Conservation (phyloP, 1,140 invertebrate species). For the Drosophila dunni region DNA sequence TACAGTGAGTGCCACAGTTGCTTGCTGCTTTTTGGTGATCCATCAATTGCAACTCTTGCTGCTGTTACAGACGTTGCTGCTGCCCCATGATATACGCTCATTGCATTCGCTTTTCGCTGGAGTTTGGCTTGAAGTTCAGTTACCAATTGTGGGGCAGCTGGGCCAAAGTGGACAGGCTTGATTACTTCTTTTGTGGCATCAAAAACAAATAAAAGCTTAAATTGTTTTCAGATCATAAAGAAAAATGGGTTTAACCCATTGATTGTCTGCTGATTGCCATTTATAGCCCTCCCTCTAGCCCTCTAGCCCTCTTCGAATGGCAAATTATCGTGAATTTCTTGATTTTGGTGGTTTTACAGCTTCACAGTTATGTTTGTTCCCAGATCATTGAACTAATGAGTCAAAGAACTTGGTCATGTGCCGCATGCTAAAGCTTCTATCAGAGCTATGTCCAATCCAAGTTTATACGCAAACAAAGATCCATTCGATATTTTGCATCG, state of each 20-base stretch:
- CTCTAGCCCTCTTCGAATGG: slow-evolving; percentile 10
- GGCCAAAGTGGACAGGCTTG: slow-evolving; percentile 33
- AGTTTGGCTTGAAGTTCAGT: slow-evolving; percentile 39
- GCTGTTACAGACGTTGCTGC: slow-evolving; percentile 18
- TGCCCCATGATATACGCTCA: slow-evolving; percentile 71
- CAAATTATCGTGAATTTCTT: slow-evolving; percentile 34
- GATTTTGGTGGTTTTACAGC: slow-evolving; percentile 73
- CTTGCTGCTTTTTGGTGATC: slow-evolving; percentile 73
- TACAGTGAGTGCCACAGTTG: slow-evolving; percentile 10
- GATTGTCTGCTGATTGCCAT: slow-evolving; percentile 78
- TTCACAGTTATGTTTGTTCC: slow-evolving; percentile 71
- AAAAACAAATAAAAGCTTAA: slow-evolving; percentile 82
- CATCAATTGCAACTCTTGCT: slow-evolving; percentile 74
- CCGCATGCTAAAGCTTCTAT: slow-evolving; percentile 7
- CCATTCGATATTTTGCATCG: slow-evolving; percentile 1
- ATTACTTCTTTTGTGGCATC: slow-evolving; percentile 76
- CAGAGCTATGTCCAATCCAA: slow-evolving; percentile 3
- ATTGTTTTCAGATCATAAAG: slow-evolving; percentile 82
- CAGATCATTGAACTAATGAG: slow-evolving; percentile 60
- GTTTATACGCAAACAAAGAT: not conserved
- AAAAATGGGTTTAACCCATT: slow-evolving; percentile 79
- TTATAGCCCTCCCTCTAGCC: slow-evolving; percentile 55
- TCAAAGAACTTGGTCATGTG: slow-evolving; percentile 2
- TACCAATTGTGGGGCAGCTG: slow-evolving; percentile 57
- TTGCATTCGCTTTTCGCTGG: slow-evolving; percentile 63